A percentile compares a stretch with the other conserved stretches of the same genome.
These are phyloP conservation scores for Siphonodentalium dalli DNA, from an alignment of 2,888 invertebrate species.

Conservation along the genomic window DNA sequence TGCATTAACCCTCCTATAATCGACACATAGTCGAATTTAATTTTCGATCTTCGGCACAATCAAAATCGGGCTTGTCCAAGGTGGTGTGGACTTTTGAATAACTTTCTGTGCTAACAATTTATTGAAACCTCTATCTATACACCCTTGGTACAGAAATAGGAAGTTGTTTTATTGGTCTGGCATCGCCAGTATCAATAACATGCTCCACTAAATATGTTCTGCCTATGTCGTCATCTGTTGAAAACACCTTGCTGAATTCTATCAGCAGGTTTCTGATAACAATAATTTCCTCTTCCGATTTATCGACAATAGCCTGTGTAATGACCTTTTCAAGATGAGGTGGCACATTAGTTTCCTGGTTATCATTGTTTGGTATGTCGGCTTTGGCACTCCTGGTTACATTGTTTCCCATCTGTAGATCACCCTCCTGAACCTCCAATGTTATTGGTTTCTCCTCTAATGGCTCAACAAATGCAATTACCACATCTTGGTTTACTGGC, in stretches of 20 bases:
- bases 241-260: constrained; percentile 16
- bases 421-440: constrained; percentile 1
- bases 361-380: not conserved
- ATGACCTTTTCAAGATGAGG: constrained; percentile 9
- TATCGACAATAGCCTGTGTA: constrained; percentile 1
- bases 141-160: constrained; percentile 25
- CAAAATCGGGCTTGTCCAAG: constrained; percentile 23
- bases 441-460: not conserved
- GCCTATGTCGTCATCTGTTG: constrained; percentile 25
- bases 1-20: constrained; percentile 23
- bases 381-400: not conserved
- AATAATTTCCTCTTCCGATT: not conserved
- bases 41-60: constrained; percentile 25
- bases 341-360: constrained; percentile 1
- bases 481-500: constrained; percentile 15
- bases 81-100: constrained; percentile 18
- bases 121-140: constrained; percentile 20
- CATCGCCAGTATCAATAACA: constrained; percentile 20
- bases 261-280: constrained; percentile 7
- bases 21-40: constrained; percentile 22
- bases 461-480: constrained; percentile 18
- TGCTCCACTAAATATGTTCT: constrained; percentile 25
- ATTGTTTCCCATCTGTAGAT: not conserved
- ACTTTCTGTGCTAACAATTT: constrained; percentile 23
- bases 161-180: constrained; percentile 23